A percentile compares a stretch with the other conserved stretches of the same genome.
Conservation (phyloP, 2,797 vertebrate genomes). For the Enteromius viviparus region DNA sequence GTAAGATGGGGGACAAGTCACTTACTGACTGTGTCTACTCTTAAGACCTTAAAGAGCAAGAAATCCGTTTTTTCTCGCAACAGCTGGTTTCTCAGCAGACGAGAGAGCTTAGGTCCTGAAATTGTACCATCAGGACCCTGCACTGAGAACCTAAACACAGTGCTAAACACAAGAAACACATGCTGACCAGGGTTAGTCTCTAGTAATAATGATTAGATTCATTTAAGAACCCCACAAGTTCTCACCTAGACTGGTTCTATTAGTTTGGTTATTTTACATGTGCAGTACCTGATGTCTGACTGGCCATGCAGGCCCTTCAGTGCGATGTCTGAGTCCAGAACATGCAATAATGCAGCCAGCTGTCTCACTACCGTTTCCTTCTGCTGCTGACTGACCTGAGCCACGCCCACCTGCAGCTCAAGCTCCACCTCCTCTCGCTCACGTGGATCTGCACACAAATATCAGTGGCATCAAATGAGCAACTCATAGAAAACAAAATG, state of each 20-base stretch:
- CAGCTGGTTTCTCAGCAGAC: constrained; percentile 80
- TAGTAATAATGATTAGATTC: neutral
- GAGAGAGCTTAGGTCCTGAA: constrained; percentile 77
- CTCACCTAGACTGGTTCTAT: neutral
- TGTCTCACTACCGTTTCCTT: constrained; percentile 85
- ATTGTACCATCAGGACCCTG: constrained; percentile 76
- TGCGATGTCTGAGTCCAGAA: constrained; percentile 83
- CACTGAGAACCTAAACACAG: constrained; percentile 83
- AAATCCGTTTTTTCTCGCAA: constrained; percentile 84
- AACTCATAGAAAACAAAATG: neutral
- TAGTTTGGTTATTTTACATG: neutral
- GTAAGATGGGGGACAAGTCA: constrained; percentile 32
- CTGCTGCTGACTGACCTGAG: constrained; percentile 86
- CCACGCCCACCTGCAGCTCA: constrained; percentile 84
- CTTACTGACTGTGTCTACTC: constrained; percentile 88
- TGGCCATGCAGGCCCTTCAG: constrained; percentile 84
- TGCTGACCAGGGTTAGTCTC: neutral
- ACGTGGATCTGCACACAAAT: constrained; percentile 77
- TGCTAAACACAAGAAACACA: constrained; percentile 71
- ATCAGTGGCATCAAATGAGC: constrained; percentile 28
- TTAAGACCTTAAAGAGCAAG: constrained; percentile 86
- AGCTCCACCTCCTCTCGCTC: constrained; percentile 87
- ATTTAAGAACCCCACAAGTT: neutral
- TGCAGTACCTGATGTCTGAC: constrained; percentile 85
- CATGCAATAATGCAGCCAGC: constrained; percentile 85